Percentiles rank a stretch among this genome's conserved stretches.
Conservation (phyloP, 2,888 invertebrate genomes). For the Chrysolina americana region DNA sequence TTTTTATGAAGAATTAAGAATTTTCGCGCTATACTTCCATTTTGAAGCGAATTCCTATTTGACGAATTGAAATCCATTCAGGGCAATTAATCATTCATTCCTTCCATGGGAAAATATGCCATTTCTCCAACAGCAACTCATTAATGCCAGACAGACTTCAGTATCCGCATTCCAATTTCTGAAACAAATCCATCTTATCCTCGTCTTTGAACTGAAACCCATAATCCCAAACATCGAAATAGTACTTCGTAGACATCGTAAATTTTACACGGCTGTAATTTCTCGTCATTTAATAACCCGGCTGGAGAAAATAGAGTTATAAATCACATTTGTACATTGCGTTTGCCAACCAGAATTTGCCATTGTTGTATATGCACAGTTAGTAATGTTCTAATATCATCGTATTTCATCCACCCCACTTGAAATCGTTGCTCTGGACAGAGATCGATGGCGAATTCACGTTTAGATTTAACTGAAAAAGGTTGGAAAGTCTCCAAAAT, state of each 20-base stretch:
- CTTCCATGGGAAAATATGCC: neutral
- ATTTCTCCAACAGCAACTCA: neutral
- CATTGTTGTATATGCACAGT: neutral
- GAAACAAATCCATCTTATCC: conserved; percentile 2
- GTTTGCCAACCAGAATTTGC: conserved; percentile 4
- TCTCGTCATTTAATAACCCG: conserved; percentile 12
- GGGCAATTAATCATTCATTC: neutral
- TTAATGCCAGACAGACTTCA: conserved; percentile 1
- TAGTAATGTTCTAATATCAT: conserved; percentile 8
- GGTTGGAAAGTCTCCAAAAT: neutral
- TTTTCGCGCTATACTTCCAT: too few species aligned
- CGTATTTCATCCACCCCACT: neutral
- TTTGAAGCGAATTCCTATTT: too few species aligned
- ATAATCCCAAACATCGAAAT: neutral
- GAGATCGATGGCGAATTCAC: neutral
- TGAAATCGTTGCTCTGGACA: neutral
- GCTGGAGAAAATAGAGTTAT: neutral
- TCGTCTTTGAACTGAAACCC: neutral
- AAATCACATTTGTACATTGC: conserved; percentile 2
- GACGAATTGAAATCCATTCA: neutral
- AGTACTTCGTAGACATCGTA: neutral
- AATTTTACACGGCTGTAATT: conserved; percentile 4
- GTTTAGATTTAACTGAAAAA: neutral
- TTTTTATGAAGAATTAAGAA: too few species aligned
- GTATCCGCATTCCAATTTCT: neutral